Evolutionary conservation across 1,140 invertebrate genomes (phyloP).

Genomic region (Trichonephila clavata): DNA sequence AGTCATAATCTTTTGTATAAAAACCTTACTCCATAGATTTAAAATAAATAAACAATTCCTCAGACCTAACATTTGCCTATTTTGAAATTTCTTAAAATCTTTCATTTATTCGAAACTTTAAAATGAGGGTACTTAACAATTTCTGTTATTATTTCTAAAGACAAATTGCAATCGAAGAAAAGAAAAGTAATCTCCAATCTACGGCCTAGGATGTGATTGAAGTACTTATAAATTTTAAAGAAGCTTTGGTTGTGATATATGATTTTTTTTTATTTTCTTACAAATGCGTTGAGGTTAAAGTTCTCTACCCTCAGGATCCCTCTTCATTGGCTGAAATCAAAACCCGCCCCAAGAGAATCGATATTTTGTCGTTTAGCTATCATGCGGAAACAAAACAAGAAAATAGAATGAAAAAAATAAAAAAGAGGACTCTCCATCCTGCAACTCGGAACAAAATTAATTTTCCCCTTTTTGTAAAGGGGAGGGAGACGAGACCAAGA

Average conservation of each 20-base stretch:
- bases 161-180: not conserved
- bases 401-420: not conserved
- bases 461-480: conserved; percentile 54
- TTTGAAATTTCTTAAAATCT: not conserved
- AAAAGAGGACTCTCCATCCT: not conserved
- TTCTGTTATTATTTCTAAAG: not conserved
- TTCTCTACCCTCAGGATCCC: conserved; percentile 5
- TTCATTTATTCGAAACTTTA: not conserved
- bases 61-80: not conserved
- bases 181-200: not conserved
- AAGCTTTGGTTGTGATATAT: not conserved
- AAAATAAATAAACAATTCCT: not conserved
- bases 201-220: not conserved
- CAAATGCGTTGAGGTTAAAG: conserved; percentile 26
- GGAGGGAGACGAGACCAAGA: not conserved
- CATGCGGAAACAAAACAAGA: conserved; percentile 37
- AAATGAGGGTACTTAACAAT: not conserved
- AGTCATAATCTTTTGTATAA: no score
- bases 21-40: not conserved
- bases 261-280: not conserved
- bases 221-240: conserved; percentile 33
- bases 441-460: conserved; percentile 59
- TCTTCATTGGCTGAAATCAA: conserved; percentile 25
- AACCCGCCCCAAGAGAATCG: conserved; percentile 14
- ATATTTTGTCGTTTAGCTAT: conserved; percentile 28